phyloP scores from a whole-genome alignment of 2,888 invertebrate species.

The Spisula subtruncata region DNA sequence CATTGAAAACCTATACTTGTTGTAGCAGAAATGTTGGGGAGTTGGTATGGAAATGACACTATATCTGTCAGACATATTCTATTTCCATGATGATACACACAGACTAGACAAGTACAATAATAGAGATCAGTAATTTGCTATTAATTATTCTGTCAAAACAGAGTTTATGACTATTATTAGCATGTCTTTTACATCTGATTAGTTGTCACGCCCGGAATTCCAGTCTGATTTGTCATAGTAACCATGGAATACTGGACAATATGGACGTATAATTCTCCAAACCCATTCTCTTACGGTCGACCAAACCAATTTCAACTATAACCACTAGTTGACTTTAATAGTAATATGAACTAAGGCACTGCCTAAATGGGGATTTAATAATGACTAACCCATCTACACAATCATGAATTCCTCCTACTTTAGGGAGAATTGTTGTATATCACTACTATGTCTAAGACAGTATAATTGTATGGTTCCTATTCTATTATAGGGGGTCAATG shows the following conservation, averaged over 20 bases:
- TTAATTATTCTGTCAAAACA: conserved; percentile 51
- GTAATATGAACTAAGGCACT: too few relatives aligned
- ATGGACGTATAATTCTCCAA: background rate
- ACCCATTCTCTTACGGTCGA: background rate
- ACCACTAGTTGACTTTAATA: conserved; percentile 21
- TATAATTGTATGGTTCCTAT: background rate
- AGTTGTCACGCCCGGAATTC: conserved; percentile 43
- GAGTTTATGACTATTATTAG: conserved; percentile 53
- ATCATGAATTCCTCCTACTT: background rate
- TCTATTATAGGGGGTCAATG: background rate
- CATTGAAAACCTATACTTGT: background rate
- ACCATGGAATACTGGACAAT: background rate
- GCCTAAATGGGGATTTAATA: too few relatives aligned
- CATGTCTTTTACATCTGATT: conserved; percentile 59
- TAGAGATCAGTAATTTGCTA: conserved; percentile 35
- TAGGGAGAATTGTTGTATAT: background rate
- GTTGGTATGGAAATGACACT: conserved; percentile 32
- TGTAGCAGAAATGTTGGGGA: background rate
- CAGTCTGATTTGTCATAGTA: conserved; percentile 43
- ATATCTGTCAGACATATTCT: conserved; percentile 18
- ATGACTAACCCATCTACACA: background rate
- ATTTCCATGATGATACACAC: conserved; percentile 31
- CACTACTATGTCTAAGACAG: background rate
- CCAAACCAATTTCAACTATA: background rate
- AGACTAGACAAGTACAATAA: conserved; percentile 39